Evolutionary conservation across 2,113 vertebrate species (phyloP).

Genomic region (Campylorhamphus procurvoides): DNA sequence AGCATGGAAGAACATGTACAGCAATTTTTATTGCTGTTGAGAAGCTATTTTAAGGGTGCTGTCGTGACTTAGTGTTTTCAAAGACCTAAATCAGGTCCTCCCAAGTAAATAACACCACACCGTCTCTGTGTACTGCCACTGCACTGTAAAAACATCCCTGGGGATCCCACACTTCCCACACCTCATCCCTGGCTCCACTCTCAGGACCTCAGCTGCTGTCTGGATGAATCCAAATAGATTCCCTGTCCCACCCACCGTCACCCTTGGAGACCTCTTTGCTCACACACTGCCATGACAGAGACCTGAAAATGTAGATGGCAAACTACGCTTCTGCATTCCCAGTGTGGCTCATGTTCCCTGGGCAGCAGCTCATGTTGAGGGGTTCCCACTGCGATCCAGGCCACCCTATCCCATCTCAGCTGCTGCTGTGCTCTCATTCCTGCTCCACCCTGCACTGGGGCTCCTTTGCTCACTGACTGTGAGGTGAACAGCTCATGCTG

Average conservation of each 20-base stretch:
- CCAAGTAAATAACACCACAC: neutral
- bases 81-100: neutral
- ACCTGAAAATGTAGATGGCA: neutral
- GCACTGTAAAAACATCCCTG: rapidly evolving
- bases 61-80: neutral
- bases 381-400: rapidly evolving
- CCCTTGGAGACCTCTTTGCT: neutral
- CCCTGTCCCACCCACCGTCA: neutral
- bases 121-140: neutral
- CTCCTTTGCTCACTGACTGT: neutral
- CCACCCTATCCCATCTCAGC: neutral
- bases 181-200: neutral
- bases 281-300: too few species aligned
- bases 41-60: neutral
- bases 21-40: neutral
- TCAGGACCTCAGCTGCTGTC: neutral
- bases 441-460: rapidly evolving
- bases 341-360: rapidly evolving
- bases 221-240: neutral
- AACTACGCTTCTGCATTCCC: neutral
- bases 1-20: rapidly evolving
- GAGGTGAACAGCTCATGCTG: rapidly evolving
- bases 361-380: neutral
- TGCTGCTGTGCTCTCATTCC: rapidly evolving
- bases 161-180: rapidly evolving